Evolutionary conservation across 2,797 vertebrate genomes (phyloP), one percentile per base, ranked within the genome.

Genomic region (Sorex maritimensis): DNA sequence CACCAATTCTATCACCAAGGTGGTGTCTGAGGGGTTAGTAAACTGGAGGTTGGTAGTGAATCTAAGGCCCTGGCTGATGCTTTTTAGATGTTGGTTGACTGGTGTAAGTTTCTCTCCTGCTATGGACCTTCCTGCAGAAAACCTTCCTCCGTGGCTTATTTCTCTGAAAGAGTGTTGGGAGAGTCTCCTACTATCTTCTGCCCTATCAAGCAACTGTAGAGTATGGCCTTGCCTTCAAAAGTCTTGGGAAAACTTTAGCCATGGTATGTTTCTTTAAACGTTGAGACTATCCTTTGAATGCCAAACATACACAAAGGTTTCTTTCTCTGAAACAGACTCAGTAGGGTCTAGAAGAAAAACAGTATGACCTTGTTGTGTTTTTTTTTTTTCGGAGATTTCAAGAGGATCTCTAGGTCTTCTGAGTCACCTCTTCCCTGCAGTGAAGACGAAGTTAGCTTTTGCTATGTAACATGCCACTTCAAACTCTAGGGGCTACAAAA

Each of bases 281-380:
- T 80, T 71, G 65, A 85, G 75, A 81, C n/a, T 15, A 34, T 61
- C 14, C 55, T 91, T 69, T 94, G 52, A 81, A 58, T 91, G 41
- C 23, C 49, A 72, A 65, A 84, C 44, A 9, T 26, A 67, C 17
- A 17, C 68, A 78, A 26, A 79, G 28, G 6, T 41, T 77, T 72
- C 34, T 26, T 12, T 89, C 38, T 17, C 74, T 52, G 69, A 84
- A 38, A 34, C 41, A 87, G 28, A 65, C 5, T 73, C 24, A 67
- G 63, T 34, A 92, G 44, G 90, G 21, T 2, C 3, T 55, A 46
- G 72, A 89, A 78, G n/a, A 28, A 86, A 90, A 49, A 10, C 19
- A 88, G 9, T 0, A 3, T 26, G 8, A 10, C 14, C 26, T n/a
- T 52, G 15, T 26, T 34, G 34, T 34, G 34, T 34, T 34, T 34